phyloP scores from a whole-genome alignment of 2,888 invertebrate species.

The Automeris io region DNA sequence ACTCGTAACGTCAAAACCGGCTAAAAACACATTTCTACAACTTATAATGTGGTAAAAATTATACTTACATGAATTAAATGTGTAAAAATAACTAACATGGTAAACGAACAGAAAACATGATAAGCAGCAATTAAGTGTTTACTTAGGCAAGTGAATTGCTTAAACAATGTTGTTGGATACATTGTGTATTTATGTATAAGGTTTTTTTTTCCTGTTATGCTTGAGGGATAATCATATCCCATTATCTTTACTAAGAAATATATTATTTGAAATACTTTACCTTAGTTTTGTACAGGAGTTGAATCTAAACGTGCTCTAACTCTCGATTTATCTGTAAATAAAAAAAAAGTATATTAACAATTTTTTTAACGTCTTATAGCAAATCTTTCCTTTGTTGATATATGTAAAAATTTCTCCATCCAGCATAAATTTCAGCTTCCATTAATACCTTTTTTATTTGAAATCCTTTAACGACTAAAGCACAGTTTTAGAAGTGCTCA shows the following conservation, averaged over 20 bases:
- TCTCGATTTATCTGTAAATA: neutral
- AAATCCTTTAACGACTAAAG: no score
- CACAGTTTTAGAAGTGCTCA: no score
- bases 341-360: neutral
- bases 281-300: neutral
- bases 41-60: neutral
- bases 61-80: neutral
- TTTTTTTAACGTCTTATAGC: no score
- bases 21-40: no score
- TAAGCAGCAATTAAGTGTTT: neutral
- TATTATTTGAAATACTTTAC: neutral
- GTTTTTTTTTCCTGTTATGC: neutral
- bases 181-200: neutral
- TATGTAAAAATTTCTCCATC: no score
- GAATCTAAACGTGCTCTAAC: neutral
- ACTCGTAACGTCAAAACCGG: no score
- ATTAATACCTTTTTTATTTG: no score
- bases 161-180: neutral
- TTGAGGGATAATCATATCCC: neutral
- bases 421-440: no score
- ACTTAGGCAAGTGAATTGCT: neutral
- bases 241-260: neutral
- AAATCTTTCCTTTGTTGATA: no score
- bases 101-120: neutral
- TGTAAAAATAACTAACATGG: neutral